Evolutionary conservation across 2,113 vertebrate genomes (phyloP).

Genomic region (Crotophaga sulcirostris): DNA sequence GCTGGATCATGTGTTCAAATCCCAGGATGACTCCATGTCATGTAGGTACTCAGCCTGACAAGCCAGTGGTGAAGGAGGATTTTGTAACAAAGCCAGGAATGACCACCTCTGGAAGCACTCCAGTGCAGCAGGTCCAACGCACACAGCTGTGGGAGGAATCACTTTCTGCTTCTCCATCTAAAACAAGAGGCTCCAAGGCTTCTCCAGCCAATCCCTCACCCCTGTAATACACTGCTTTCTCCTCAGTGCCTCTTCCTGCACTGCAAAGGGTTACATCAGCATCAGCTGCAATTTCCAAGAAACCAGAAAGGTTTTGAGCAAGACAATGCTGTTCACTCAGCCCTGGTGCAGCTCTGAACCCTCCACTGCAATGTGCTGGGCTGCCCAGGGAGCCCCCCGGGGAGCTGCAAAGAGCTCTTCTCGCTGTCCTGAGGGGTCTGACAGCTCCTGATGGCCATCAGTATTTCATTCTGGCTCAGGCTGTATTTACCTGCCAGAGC

Average conservation of each 20-base stretch:
- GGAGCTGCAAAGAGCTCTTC: not conserved
- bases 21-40: rapidly evolving
- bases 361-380: not conserved
- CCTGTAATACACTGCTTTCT: not conserved
- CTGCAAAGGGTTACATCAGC: not conserved
- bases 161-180: not conserved
- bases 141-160: not conserved
- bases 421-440: not conserved
- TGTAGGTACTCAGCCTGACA: not conserved
- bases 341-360: not conserved
- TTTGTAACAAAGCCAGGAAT: not conserved
- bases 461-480: not conserved
- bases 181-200: not conserved
- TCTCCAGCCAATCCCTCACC: rapidly evolving
- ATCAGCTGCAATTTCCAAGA: not conserved
- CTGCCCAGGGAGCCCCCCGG: not conserved
- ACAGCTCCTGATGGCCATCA: not conserved
- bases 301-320: not conserved
- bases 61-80: not conserved
- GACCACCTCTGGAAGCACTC: not conserved
- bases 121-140: not conserved
- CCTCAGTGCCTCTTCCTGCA: not conserved
- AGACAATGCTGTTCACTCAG: not conserved
- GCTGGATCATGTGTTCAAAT: rapidly evolving
- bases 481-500: not conserved